Conservation (phyloP, 92 coral and sea anemone species). For the Zoanthus solanderi region DNA sequence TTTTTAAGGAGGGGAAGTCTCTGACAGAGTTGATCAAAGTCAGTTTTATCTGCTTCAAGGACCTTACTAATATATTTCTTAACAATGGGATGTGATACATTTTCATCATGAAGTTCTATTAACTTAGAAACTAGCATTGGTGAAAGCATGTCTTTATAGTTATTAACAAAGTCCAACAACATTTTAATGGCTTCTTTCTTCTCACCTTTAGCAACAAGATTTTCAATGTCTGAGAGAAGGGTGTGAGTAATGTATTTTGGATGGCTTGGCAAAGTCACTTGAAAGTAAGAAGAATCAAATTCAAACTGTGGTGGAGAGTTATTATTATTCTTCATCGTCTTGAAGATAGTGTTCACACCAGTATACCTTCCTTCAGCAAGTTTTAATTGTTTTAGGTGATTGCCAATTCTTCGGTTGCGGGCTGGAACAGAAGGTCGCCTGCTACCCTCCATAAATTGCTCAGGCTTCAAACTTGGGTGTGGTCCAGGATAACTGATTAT, state of each 20-base stretch:
- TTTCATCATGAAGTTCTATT: conserved; percentile 59
- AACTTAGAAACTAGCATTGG: conserved; percentile 56
- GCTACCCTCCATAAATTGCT: conserved; percentile 66
- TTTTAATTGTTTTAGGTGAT: conserved; percentile 69
- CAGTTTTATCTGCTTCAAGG: background rate
- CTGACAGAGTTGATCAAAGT: conserved; percentile 29
- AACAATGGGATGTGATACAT: conserved; percentile 52
- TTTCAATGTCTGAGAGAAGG: conserved; percentile 60
- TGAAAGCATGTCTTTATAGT: conserved; percentile 36
- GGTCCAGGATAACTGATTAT: conserved; percentile 85
- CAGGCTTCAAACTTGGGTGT: conserved; percentile 64
- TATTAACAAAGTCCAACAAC: conserved; percentile 50
- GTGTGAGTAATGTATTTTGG: conserved; percentile 69
- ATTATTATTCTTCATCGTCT: conserved; percentile 70
- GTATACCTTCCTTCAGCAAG: conserved; percentile 83
- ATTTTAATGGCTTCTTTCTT: conserved; percentile 62
- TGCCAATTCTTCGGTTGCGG: conserved; percentile 80
- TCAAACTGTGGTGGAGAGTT: conserved; percentile 72
- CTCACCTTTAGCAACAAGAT: conserved; percentile 74
- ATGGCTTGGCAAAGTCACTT: conserved; percentile 78
- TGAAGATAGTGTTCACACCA: conserved; percentile 78
- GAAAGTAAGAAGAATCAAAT: conserved; percentile 62
- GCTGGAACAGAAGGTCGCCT: conserved; percentile 77
- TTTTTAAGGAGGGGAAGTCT: conserved; percentile 57
- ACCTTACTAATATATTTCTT: conserved; percentile 27